Conservation (phyloP, 2,113 vertebrate genomes). For the Nothoprocta pentlandii region DNA sequence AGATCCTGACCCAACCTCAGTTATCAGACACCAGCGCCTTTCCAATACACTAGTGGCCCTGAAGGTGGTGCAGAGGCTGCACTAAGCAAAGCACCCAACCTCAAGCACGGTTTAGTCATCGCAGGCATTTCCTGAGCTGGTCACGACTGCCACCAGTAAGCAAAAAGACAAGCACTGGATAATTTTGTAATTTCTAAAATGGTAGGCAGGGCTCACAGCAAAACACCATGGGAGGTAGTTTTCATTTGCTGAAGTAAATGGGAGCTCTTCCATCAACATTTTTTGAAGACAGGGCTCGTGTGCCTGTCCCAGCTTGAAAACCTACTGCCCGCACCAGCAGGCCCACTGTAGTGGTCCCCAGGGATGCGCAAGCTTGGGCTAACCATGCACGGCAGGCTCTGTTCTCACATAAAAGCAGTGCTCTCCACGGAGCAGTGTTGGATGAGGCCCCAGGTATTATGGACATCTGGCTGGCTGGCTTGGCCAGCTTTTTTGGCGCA, state of each 20-base stretch:
- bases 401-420: background rate
- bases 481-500: background rate
- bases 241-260: background rate
- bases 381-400: background rate
- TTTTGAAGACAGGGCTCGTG: background rate
- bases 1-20: background rate
- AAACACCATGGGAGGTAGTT: background rate
- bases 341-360: fast-evolving
- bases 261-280: background rate
- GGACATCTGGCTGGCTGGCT: background rate
- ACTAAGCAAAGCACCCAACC: background rate
- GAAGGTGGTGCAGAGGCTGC: fast-evolving
- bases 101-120: background rate
- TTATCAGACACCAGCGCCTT: background rate
- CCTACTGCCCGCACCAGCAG: too few relatives aligned
- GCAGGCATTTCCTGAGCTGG: background rate
- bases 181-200: background rate
- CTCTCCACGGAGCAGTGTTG: fast-evolving
- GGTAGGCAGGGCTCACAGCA: too few relatives aligned
- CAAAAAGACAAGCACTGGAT: fast-evolving
- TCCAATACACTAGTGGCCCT: background rate
- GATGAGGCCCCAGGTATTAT: background rate
- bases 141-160: background rate
- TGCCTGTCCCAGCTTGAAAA: background rate
- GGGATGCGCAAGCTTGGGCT: background rate